These are phyloP conservation scores for Coptodon rendalli DNA, from an alignment of 2,113 vertebrate species.

Conservation along the genomic window DNA sequence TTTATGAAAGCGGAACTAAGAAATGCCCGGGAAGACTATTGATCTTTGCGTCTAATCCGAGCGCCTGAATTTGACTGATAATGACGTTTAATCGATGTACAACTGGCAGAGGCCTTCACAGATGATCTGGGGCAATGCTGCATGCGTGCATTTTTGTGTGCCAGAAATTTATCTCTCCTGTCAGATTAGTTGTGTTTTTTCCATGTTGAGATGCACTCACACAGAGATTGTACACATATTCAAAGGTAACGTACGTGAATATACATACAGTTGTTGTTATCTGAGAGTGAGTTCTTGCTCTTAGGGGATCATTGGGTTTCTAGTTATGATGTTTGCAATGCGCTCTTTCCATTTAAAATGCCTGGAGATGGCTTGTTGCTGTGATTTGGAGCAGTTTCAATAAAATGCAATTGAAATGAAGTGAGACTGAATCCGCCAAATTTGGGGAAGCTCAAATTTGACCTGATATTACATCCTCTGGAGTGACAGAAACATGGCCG, in stretches of 20 bases:
- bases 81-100: conserved; percentile 47
- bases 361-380: background rate
- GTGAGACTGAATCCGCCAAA: background rate
- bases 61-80: conserved; percentile 49
- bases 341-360: background rate
- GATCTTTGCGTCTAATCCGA: conserved; percentile 38
- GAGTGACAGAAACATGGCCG: background rate
- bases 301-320: background rate
- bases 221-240: background rate
- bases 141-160: background rate
- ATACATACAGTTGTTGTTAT: background rate
- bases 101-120: conserved; percentile 7
- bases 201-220: background rate
- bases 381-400: background rate
- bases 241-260: background rate
- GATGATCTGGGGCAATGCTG: background rate
- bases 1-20: conserved; percentile 32
- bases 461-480: background rate
- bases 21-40: conserved; percentile 46
- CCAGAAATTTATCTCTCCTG: background rate
- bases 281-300: background rate
- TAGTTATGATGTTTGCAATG: background rate
- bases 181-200: background rate
- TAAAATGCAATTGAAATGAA: background rate
- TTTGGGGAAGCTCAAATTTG: background rate